Conservation (phyloP, 2,888 invertebrate species). For the Morpho achilles region DNA sequence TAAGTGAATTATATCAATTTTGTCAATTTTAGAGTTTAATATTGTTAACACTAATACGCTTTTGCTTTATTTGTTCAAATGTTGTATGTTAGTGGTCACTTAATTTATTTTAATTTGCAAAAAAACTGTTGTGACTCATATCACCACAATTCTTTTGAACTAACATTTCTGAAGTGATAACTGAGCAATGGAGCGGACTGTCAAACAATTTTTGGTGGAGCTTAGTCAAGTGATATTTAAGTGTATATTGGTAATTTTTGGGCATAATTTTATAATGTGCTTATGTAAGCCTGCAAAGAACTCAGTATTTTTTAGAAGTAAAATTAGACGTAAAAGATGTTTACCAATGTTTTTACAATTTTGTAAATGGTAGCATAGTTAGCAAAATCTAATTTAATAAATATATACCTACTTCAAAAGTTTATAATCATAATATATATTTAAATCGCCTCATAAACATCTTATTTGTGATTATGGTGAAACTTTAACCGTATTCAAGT, state of each 20-base stretch:
- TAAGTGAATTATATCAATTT: conserved; percentile 78
- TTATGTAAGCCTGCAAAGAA: conserved; percentile 60
- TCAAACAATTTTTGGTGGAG: conserved; percentile 50
- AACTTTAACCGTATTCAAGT: conserved; percentile 55
- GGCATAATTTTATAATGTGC: conserved; percentile 60
- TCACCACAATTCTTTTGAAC: conserved; percentile 25
- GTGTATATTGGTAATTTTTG: conserved; percentile 49
- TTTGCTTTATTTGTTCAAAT: conserved; percentile 42
- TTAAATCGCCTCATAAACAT: conserved; percentile 46
- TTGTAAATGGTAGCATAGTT: conserved; percentile 70
- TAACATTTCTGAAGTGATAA: conserved; percentile 52
- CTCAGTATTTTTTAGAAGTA: conserved; percentile 70
- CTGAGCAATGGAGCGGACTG: conserved; percentile 63
- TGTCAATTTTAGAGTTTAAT: conserved; percentile 77
- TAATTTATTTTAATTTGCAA: conserved; percentile 26
- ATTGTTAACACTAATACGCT: conserved; percentile 54
- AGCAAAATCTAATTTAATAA: conserved; percentile 62
- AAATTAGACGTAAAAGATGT: conserved; percentile 61
- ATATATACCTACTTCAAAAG: conserved; percentile 31
- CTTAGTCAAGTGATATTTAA: conserved; percentile 67
- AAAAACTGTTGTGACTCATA: conserved; percentile 15
- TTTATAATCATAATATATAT: conserved; percentile 51
- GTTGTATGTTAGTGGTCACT: conserved; percentile 18
- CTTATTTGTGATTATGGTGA: conserved; percentile 39
- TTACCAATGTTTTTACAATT: conserved; percentile 65